These are phyloP conservation scores for Lophochroa leadbeateri DNA, from an alignment of 2,113 vertebrate species.

Conservation along the genomic window DNA sequence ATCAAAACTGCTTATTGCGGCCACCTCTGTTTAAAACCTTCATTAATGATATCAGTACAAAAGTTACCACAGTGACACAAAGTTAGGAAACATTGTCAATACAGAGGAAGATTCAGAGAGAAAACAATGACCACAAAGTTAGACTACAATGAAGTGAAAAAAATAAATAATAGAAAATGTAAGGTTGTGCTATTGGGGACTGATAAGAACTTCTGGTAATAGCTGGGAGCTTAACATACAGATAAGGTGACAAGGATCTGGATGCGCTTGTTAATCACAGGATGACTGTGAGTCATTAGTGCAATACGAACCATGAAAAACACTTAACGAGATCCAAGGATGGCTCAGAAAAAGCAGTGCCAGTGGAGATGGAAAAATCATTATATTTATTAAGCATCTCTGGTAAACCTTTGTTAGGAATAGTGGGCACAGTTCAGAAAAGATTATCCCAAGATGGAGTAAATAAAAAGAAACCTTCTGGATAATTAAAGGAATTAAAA, in stretches of 20 bases:
- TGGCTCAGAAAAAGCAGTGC: neutral
- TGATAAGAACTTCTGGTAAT: neutral
- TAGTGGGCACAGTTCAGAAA: neutral
- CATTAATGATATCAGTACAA: neutral
- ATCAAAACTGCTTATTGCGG: neutral
- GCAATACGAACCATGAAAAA: neutral
- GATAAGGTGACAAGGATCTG: neutral
- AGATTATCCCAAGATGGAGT: neutral
- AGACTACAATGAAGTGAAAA: neutral
- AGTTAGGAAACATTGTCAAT: neutral
- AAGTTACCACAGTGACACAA: neutral
- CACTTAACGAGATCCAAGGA: neutral
- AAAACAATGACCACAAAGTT: neutral
- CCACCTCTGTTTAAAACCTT: neutral
- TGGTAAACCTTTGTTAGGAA: neutral
- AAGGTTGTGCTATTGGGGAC: neutral
- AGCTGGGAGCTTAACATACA: neutral
- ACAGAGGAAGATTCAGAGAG: neutral
- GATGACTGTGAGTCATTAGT: neutral
- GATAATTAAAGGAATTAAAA: neutral
- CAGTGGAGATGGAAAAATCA: neutral
- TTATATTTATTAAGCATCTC: neutral
- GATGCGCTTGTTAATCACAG: neutral
- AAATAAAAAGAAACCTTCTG: neutral
- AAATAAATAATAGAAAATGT: neutral